Percentiles rank a stretch among this genome's conserved stretches.
phyloP scores from a whole-genome alignment of 2,888 invertebrate species.

The Tetanocera ferruginea region DNA sequence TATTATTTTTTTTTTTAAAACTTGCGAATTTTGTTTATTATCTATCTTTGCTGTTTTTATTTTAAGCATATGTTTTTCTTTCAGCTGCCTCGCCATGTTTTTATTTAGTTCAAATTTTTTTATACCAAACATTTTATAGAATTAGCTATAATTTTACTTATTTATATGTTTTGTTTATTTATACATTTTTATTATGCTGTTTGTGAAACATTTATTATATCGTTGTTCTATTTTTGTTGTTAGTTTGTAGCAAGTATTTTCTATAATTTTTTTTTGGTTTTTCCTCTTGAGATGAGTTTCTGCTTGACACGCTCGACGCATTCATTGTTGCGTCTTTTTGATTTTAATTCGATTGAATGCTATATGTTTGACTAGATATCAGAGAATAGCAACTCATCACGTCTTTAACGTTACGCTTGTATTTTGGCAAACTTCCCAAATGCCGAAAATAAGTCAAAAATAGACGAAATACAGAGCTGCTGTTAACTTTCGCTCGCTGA shows the following conservation, averaged over 20 bases:
- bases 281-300: neutral
- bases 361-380: neutral
- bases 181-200: neutral
- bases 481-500: slow-evolving; percentile 8
- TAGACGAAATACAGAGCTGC: slow-evolving; percentile 1
- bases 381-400: neutral
- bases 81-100: too few relatives aligned
- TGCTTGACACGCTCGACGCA: neutral
- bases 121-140: too few relatives aligned
- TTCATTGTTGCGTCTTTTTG: neutral
- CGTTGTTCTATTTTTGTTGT: neutral
- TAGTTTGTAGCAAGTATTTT: neutral
- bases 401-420: slow-evolving; percentile 13
- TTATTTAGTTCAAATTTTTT: too few relatives aligned
- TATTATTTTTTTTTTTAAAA: too few relatives aligned
- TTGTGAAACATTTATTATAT: neutral
- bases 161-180: neutral
- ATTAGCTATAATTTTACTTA: neutral
- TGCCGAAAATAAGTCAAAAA: slow-evolving; percentile 11
- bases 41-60: too few relatives aligned
- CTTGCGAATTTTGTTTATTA: too few relatives aligned
- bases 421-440: slow-evolving; percentile 26
- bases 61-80: too few relatives aligned
- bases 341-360: slow-evolving; percentile 1
- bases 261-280: neutral